A percentile compares a stretch with the other conserved stretches of the same genome.
phyloP scores from a whole-genome alignment of 2,797 vertebrate species.

The Prunella strophiata region DNA sequence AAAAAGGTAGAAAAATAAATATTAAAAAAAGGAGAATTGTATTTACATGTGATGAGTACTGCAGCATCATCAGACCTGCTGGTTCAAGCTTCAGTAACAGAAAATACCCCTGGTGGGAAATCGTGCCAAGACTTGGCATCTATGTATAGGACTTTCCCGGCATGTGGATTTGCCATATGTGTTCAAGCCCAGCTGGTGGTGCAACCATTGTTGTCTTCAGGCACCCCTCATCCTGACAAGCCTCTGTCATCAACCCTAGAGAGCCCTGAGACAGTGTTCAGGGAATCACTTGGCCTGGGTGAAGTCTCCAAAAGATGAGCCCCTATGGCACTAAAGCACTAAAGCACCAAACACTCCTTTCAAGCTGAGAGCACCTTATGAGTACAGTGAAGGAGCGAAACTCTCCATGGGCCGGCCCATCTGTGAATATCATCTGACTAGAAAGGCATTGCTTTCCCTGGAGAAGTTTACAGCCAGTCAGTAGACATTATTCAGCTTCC shows the following conservation, averaged over 20 bases:
- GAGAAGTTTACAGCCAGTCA: background rate
- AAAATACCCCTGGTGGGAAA: slow-evolving; percentile 63
- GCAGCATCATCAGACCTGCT: slow-evolving; percentile 56
- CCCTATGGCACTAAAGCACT: background rate
- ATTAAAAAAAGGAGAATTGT: slow-evolving; percentile 68
- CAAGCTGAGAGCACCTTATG: slow-evolving; percentile 15
- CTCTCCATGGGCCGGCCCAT: background rate
- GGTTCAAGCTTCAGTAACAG: slow-evolving; percentile 41
- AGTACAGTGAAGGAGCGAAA: background rate
- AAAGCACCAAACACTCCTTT: background rate
- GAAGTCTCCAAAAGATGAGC: background rate
- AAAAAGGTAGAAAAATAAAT: slow-evolving; percentile 27
- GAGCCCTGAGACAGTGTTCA: slow-evolving; percentile 26
- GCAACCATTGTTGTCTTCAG: slow-evolving; percentile 8
- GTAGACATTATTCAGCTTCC: background rate
- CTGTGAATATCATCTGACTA: background rate
- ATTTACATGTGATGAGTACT: slow-evolving; percentile 60
- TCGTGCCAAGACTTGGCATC: slow-evolving; percentile 32
- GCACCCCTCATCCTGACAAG: slow-evolving; percentile 18
- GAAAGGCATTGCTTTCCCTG: background rate
- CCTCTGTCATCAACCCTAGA: slow-evolving; percentile 32
- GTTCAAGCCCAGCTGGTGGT: slow-evolving; percentile 55
- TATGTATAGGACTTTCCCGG: slow-evolving; percentile 42
- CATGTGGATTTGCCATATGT: slow-evolving; percentile 44
- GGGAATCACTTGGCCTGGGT: background rate